Evolutionary conservation across 2,888 invertebrate species (phyloP), one percentile per base, ranked within the genome.

Genomic region (Scaptomyza polygonia): DNA sequence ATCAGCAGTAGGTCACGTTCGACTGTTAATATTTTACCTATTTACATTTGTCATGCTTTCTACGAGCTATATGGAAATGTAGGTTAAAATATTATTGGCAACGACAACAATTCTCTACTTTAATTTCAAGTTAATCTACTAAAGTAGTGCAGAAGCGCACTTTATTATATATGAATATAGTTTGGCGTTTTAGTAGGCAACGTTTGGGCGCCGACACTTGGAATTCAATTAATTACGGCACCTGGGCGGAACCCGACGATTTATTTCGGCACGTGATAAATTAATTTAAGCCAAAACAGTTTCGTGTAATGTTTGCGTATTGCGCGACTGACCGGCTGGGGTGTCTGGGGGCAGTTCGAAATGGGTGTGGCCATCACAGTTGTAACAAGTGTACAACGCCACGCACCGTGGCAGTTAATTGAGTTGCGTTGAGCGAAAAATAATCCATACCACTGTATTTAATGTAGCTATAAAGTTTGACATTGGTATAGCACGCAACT

Each of bases 221-320:
- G 67, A 82, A 81, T 84, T 82, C 77, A 84, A 82, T 82, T 82
- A 81, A 82, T 84, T 84, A 81, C 66, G 54, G 40, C 52, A 53
- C 59, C 61, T 59, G 70, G 61, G 57, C 66, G 54, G 62, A 62
- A 51, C 65, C 59, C 63, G 76, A 54, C 74, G 64, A 52, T 80
- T 79, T 79, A 79, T 83, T 83, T 79, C 63, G 79, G 77, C 84
- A 79, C 84, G 84, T 81, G 84, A 82, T 82, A 82, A 83, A 82
- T 82, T 83, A 49, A 82, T 82, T 82, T 77, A 79, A 79, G 70
- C 77, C 77, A 51, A 64, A 75, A 72, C 48, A 42, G 53, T 57
- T 57, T 65, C 72, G 65, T 45, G 57, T 65, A 80, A 67, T 76
- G 72, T 58, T 80, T 79, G 49, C 72, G 66, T 67, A 74, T 72